Conservation (phyloP, 1,140 invertebrate genomes). For the Formica selysi region DNA sequence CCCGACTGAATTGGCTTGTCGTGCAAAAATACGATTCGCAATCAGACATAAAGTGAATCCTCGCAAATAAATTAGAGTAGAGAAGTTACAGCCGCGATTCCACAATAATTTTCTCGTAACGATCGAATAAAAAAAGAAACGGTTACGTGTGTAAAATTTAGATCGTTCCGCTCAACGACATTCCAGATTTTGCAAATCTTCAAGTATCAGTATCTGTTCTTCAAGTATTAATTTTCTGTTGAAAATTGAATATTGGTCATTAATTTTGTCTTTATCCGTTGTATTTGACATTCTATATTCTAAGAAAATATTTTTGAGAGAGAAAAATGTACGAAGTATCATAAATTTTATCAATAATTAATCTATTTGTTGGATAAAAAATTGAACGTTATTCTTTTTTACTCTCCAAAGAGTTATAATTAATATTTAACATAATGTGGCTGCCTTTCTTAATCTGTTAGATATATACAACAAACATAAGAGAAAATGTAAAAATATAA, state of each 20-base stretch:
- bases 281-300: no score
- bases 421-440: no score
- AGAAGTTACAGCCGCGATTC: background rate
- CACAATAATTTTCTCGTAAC: slow-evolving; percentile 18
- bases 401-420: no score
- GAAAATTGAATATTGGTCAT: background rate
- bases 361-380: no score
- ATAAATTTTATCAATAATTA: no score
- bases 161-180: background rate
- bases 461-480: no score
- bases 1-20: background rate
- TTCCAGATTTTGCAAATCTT: background rate
- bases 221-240: background rate
- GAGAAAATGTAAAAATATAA: no score
- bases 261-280: background rate
- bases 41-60: slow-evolving; percentile 12
- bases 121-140: background rate
- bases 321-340: no score
- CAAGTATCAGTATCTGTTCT: background rate
- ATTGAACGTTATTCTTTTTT: no score
- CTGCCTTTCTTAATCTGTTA: no score
- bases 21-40: slow-evolving; percentile 44
- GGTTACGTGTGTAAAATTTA: background rate
- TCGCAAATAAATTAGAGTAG: slow-evolving; percentile 42
- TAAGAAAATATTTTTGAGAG: no score